These are phyloP conservation scores for Eunapius fragilis DNA, from an alignment of 37 sponge, comb jelly and placozoan genomes.

Conservation along the genomic window DNA sequence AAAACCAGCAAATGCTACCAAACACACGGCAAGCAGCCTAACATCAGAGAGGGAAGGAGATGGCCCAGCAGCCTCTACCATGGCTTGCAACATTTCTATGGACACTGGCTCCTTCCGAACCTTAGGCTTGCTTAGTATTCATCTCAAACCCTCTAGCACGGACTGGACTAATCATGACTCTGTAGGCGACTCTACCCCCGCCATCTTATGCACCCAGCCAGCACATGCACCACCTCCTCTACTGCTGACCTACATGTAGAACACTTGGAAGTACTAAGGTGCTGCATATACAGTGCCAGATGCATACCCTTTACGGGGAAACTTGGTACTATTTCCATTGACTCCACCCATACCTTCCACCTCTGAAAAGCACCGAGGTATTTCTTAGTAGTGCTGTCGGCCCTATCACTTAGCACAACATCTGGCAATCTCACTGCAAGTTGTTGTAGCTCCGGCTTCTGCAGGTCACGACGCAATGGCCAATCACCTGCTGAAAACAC, in stretches of 20 bases:
- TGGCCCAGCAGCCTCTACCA: conserved; percentile 2
- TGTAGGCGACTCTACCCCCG: background rate
- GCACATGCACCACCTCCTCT: conserved; percentile 1
- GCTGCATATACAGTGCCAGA: conserved; percentile 6
- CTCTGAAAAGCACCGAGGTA: too few relatives aligned
- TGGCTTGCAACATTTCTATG: conserved; percentile 3
- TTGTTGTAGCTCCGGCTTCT: too few relatives aligned
- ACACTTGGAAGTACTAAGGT: background rate
- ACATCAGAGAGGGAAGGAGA: too few relatives aligned
- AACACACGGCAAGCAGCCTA: too few relatives aligned
- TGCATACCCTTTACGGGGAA: background rate
- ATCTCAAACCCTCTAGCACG: background rate
- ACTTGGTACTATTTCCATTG: too few relatives aligned
- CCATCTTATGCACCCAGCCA: background rate
- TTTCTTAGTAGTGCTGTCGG: too few relatives aligned
- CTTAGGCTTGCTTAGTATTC: background rate
- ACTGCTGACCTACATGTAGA: conserved; percentile 8
- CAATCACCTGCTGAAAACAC: too few relatives aligned
- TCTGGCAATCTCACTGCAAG: too few relatives aligned
- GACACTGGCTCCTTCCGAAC: background rate
- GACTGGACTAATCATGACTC: background rate
- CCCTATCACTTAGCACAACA: too few relatives aligned
- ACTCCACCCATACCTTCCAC: too few relatives aligned
- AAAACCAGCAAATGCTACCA: too few relatives aligned
- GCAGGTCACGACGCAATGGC: too few relatives aligned